Base-by-base conservation (phyloP, 2,797 vertebrate species). In the Rhinatrema bivittatum region DNA sequence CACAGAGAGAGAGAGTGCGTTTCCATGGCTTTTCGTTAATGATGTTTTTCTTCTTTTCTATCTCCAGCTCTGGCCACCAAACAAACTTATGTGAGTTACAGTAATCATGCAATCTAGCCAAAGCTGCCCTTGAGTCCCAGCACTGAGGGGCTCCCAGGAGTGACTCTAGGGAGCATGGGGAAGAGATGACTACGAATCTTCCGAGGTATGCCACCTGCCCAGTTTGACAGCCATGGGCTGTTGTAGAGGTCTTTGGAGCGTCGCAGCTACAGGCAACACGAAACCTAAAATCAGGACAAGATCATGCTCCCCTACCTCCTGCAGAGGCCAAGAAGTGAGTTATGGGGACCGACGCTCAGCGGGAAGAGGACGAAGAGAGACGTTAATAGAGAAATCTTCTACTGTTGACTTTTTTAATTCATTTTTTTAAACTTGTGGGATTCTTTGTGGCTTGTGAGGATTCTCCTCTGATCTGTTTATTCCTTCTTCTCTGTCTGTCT, bases 1-100 rank as follows among this genome's bases (percentile, higher is more conserved):
- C 7, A 0, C 0, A 2, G 31, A 16, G n/a, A 0, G 3, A 22
- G 34, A 4, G 10, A 3, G n/a, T n/a, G n/a, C n/a, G n/a, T n/a
- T n/a, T n/a, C n/a, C n/a, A n/a, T n/a, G n/a, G n/a, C n/a, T n/a
- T n/a, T n/a, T n/a, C n/a, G n/a, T n/a, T n/a, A n/a, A n/a, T n/a
- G n/a, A n/a, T n/a, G n/a, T n/a, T n/a, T n/a, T 42, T 56, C 27
- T 40, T 42, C 5, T 57, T 66, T 29, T 67, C 69, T 74, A 66
- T 69, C 46, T 76, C n/a, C 74, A 99, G 95, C 74, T 11, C 65
- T 91, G 85, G 87, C 89, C 56, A 91, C 90, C 71, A 96, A 93
- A 78, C 92, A 93, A 81, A 97, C 91, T 36, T 97, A 95, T 27
- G 94, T 97, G 80, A 91, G 87, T 84, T 96, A 97, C 65, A 94